Conservation (phyloP, 2,797 vertebrate genomes). For the Euphonia xanthogaster region DNA sequence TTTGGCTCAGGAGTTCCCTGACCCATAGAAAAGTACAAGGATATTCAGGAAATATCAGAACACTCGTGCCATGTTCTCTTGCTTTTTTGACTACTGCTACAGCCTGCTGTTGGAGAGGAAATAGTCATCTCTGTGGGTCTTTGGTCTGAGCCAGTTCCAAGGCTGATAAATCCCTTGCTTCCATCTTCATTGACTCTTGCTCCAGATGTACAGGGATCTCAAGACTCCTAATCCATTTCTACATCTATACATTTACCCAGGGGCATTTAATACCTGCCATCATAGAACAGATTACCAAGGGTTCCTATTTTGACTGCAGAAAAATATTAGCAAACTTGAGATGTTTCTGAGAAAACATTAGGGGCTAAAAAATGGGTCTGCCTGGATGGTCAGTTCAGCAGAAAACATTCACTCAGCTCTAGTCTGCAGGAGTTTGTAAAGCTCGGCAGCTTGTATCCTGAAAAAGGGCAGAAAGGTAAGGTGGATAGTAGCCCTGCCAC, state of each 20-base stretch:
- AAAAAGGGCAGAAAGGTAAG: neutral
- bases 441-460: neutral
- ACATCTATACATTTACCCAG: neutral
- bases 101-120: neutral
- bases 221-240: neutral
- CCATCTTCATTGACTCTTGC: neutral
- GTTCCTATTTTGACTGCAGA: neutral
- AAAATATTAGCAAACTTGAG: neutral
- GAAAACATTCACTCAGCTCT: neutral
- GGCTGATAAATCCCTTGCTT: neutral
- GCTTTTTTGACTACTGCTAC: neutral
- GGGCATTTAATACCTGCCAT: neutral
- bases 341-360: neutral
- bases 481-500: accelerated
- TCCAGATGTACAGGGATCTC: neutral
- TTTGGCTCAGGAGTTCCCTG: neutral
- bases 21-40: neutral
- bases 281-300: neutral
- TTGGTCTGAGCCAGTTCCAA: neutral
- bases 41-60: neutral
- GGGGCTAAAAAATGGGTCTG: neutral
- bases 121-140: accelerated
- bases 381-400: neutral
- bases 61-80: accelerated
- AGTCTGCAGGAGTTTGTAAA: neutral